Evolutionary conservation across 2,797 vertebrate species (phyloP).

Genomic region (Chaunax sp.): DNA sequence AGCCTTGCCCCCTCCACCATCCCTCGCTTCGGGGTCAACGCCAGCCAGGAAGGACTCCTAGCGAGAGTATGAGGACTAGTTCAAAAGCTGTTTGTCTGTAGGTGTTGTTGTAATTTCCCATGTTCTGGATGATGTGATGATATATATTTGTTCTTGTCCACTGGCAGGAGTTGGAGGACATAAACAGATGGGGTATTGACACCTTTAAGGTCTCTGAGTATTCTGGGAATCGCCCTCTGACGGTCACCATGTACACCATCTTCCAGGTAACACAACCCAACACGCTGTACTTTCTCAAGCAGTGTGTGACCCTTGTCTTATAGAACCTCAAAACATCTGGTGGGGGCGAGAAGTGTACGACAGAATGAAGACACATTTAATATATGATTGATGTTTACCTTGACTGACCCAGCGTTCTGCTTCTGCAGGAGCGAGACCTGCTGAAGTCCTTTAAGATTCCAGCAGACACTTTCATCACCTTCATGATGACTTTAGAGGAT

Average conservation of each 20-base stretch:
- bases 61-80: conserved; percentile 83
- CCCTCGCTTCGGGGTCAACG: conserved; percentile 90
- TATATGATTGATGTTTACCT: conserved; percentile 16
- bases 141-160: not conserved
- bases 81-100: not conserved
- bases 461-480: conserved; percentile 88
- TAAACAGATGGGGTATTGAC: conserved; percentile 92
- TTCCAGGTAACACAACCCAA: conserved; percentile 87
- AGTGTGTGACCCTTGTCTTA: not conserved
- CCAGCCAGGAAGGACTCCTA: conserved; percentile 87
- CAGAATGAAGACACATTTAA: not conserved
- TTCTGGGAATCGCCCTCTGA: conserved; percentile 89
- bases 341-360: not conserved
- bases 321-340: not conserved
- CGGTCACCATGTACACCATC: conserved; percentile 91
- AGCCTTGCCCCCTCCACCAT: conserved; percentile 81
- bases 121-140: not conserved
- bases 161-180: conserved; percentile 89
- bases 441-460: conserved; percentile 94
- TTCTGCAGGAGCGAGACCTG: conserved; percentile 88
- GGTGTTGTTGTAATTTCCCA: not conserved
- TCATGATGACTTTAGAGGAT: conserved; percentile 92
- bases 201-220: conserved; percentile 91
- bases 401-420: conserved; percentile 9
- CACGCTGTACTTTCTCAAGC: not conserved